Percentiles rank a stretch among this genome's conserved stretches.
phyloP scores from a whole-genome alignment of 2,888 invertebrate genomes.

The Chaetogeoica ovagalla region DNA sequence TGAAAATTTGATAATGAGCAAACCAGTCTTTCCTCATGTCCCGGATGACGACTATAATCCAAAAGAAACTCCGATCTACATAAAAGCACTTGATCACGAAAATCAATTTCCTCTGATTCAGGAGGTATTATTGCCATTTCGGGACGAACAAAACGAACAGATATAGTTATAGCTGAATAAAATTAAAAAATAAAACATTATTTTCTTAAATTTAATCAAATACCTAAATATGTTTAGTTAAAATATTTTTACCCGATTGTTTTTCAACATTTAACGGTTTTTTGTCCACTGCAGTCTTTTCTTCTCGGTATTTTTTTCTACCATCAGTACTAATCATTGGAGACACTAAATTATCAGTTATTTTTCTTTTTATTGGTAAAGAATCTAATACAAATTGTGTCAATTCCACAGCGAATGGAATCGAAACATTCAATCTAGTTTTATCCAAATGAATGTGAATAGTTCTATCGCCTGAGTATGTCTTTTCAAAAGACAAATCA shows the following conservation, averaged over 20 bases:
- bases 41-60: constrained; percentile 71
- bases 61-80: constrained; percentile 71
- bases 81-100: constrained; percentile 62
- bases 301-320: constrained; percentile 25
- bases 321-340: constrained; percentile 11
- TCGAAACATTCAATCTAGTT: constrained; percentile 72
- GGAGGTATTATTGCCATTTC: constrained; percentile 76
- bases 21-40: constrained; percentile 66
- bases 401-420: constrained; percentile 70
- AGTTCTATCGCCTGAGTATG: constrained; percentile 66
- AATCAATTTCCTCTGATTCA: constrained; percentile 59
- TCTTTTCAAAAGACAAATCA: constrained; percentile 70
- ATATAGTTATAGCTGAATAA: constrained; percentile 67
- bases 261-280: constrained; percentile 12
- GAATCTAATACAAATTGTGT: constrained; percentile 68
- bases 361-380: constrained; percentile 66
- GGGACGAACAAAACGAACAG: constrained; percentile 74
- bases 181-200: constrained; percentile 31
- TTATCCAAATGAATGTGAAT: constrained; percentile 75
- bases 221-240: not conserved
- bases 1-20: constrained; percentile 67
- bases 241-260: constrained; percentile 27
- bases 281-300: constrained; percentile 5
- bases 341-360: constrained; percentile 55
- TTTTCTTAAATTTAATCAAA: not conserved